A percentile compares a stretch with the other conserved stretches of the same genome.
These are phyloP conservation scores for Geopemphigus sp. DNA, from an alignment of 1,140 invertebrate species.

Conservation along the genomic window DNA sequence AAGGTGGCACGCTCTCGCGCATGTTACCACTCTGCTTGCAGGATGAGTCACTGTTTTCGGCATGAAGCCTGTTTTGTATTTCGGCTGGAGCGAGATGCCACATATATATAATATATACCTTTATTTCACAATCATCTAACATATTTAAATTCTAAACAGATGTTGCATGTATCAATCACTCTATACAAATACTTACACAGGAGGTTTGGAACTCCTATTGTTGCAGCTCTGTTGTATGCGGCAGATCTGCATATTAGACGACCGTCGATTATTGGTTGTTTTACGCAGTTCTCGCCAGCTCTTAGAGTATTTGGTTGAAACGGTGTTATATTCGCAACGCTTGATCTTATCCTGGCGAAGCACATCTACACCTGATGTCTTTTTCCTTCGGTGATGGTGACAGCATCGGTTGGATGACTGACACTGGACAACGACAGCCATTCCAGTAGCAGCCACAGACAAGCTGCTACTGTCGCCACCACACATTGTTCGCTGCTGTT, in stretches of 20 bases:
- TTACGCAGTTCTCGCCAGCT: conserved; percentile 36
- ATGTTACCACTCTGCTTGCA: too few relatives aligned
- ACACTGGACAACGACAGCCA: not conserved
- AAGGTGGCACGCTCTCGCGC: too few relatives aligned
- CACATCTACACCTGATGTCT: not conserved
- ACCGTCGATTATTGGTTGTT: not conserved
- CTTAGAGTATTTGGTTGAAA: not conserved
- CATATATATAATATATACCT: too few relatives aligned
- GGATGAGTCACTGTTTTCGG: too few relatives aligned
- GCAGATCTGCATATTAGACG: not conserved
- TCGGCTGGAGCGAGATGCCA: too few relatives aligned
- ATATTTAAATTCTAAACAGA: too few relatives aligned
- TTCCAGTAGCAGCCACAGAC: not conserved
- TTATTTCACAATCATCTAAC: too few relatives aligned
- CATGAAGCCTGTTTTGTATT: too few relatives aligned
- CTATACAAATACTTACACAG: not conserved
- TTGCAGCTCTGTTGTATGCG: conserved; percentile 2
- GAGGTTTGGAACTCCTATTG: not conserved
- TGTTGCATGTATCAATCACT: too few relatives aligned
- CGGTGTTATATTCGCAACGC: not conserved
- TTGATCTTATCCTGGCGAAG: not conserved
- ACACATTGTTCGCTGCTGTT: not conserved
- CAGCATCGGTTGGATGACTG: not conserved
- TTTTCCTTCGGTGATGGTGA: conserved; percentile 25
- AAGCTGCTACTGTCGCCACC: not conserved